phyloP scores from a whole-genome alignment of 2,113 vertebrate species.

The Scophthalmus maximus region DNA sequence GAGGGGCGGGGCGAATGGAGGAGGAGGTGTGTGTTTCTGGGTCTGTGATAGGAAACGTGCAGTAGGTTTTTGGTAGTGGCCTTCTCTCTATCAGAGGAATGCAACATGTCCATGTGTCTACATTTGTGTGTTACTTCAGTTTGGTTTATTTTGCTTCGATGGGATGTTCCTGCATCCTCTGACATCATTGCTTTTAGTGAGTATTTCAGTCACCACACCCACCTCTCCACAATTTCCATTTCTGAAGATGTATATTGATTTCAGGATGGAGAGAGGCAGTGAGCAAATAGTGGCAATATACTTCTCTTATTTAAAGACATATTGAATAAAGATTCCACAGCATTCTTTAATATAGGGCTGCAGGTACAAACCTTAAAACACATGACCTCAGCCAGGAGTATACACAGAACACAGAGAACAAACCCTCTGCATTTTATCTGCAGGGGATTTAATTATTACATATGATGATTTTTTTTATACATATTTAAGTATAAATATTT shows the following conservation, averaged over 20 bases:
- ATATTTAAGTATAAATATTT: no score
- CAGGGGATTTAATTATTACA: background rate
- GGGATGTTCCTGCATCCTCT: slow-evolving; percentile 13
- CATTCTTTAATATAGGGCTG: slow-evolving; percentile 5
- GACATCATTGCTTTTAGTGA: slow-evolving; percentile 63
- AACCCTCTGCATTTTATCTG: background rate
- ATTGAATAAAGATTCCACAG: slow-evolving; percentile 2
- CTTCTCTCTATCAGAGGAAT: slow-evolving; percentile 15
- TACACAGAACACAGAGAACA: no score
- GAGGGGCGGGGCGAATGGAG: slow-evolving; percentile 15
- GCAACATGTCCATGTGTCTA: background rate
- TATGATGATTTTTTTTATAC: background rate
- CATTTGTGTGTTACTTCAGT: no score
- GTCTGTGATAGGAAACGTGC: slow-evolving; percentile 20
- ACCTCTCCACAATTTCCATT: slow-evolving; percentile 27
- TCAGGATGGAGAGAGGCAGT: slow-evolving; percentile 12
- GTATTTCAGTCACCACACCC: slow-evolving; percentile 26
- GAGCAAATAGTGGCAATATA: slow-evolving; percentile 5
- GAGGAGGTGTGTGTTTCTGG: slow-evolving; percentile 7
- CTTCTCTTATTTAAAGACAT: slow-evolving; percentile 5
- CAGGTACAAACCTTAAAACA: background rate
- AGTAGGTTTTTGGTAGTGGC: slow-evolving; percentile 5
- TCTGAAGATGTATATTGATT: slow-evolving; percentile 64
- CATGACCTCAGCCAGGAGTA: no score
- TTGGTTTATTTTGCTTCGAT: no score